Conservation (phyloP, 2,888 invertebrate genomes). For the Mesorhabditis belari region DNA sequence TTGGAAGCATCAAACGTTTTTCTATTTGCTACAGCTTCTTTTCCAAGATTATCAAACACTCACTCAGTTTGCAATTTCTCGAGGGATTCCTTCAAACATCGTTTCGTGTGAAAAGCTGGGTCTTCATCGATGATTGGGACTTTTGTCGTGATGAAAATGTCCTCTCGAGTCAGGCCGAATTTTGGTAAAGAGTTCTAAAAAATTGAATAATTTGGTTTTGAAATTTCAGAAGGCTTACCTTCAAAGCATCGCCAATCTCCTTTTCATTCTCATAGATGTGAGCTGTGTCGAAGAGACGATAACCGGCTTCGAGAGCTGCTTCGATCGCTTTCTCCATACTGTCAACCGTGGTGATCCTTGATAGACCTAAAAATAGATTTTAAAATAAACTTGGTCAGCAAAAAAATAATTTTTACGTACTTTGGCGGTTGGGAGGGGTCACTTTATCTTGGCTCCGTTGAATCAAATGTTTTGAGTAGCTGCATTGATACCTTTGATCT, state of each 20-base stretch:
- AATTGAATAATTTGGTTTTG: constrained; percentile 48
- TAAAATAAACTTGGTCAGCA: too few relatives aligned
- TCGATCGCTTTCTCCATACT: constrained; percentile 17
- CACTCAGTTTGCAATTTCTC: constrained; percentile 24
- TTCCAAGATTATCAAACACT: neutral
- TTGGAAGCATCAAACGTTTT: neutral
- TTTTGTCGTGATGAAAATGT: constrained; percentile 75
- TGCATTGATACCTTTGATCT: too few relatives aligned
- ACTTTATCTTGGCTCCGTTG: too few relatives aligned
- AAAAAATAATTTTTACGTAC: too few relatives aligned
- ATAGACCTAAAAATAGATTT: neutral
- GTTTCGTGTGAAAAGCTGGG: constrained; percentile 15
- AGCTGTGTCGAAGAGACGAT: constrained; percentile 71
- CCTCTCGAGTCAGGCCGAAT: constrained; percentile 65
- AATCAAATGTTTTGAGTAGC: too few relatives aligned
- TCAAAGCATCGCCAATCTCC: constrained; percentile 62
- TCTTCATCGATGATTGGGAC: constrained; percentile 57
- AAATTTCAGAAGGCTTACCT: constrained; percentile 7
- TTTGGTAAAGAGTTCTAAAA: constrained; percentile 64
- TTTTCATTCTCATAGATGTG: constrained; percentile 70
- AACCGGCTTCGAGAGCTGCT: constrained; percentile 58
- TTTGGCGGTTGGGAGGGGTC: too few relatives aligned
- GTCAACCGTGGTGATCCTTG: constrained; percentile 1
- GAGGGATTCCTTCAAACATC: constrained; percentile 22
- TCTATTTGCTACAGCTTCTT: neutral